These are phyloP conservation scores for Hetaerina americana DNA, from an alignment of 1,140 invertebrate genomes.

Conservation along the genomic window DNA sequence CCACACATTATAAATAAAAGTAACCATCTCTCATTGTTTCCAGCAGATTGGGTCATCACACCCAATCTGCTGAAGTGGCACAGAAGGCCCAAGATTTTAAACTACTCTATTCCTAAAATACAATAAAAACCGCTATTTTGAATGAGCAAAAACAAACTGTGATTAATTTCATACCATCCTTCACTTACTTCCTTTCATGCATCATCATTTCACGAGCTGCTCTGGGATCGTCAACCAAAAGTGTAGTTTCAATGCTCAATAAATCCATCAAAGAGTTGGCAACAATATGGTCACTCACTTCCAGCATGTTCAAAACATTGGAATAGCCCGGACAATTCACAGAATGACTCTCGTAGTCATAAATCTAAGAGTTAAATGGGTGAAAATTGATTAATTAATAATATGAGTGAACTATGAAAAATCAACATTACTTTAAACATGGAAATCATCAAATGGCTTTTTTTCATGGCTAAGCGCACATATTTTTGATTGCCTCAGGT, in stretches of 20 bases:
- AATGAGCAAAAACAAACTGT: too few relatives aligned
- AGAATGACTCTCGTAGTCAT: constrained; percentile 44
- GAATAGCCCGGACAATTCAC: constrained; percentile 33
- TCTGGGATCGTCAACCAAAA: constrained; percentile 48
- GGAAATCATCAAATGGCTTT: too few relatives aligned
- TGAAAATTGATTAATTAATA: too few relatives aligned
- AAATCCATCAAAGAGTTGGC: constrained; percentile 78
- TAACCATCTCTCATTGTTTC: too few relatives aligned
- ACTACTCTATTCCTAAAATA: too few relatives aligned
- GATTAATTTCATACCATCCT: too few relatives aligned
- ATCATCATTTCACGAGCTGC: constrained; percentile 49
- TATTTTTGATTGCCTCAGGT: too few relatives aligned
- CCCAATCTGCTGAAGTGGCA: too few relatives aligned
- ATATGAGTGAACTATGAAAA: constrained; percentile 3
- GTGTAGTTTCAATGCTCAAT: constrained; percentile 47
- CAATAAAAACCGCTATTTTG: not conserved
- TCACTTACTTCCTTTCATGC: constrained; percentile 24
- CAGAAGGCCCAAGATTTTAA: too few relatives aligned
- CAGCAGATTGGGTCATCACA: too few relatives aligned
- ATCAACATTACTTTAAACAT: constrained; percentile 10
- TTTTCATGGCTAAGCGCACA: not conserved
- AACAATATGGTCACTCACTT: constrained; percentile 59
- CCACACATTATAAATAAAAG: too few relatives aligned
- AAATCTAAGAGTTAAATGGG: constrained; percentile 30
- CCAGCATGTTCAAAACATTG: constrained; percentile 54